Evolutionary conservation across 2,888 invertebrate species (phyloP).

Genomic region (Dryobota labecula): DNA sequence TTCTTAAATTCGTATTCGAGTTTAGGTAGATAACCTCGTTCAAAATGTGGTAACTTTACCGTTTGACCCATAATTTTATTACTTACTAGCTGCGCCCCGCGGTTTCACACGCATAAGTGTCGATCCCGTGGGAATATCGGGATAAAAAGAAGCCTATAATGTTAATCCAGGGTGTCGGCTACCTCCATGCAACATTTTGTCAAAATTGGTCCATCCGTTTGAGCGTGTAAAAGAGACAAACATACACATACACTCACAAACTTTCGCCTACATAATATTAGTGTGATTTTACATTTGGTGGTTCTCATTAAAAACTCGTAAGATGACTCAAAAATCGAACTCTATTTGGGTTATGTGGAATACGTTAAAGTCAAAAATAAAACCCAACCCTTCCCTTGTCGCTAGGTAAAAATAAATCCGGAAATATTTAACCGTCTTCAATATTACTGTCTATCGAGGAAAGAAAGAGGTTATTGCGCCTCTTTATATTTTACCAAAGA

Average conservation of each 20-base stretch:
- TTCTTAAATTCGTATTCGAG: no score
- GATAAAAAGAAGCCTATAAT: no score
- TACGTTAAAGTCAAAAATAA: not conserved
- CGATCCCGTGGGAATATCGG: no score
- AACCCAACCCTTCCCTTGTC: not conserved
- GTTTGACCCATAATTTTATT: not conserved
- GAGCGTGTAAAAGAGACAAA: no score
- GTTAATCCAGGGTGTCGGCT: no score
- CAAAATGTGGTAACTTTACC: not conserved
- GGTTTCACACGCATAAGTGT: no score
- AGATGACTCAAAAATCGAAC: not conserved
- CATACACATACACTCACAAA: no score
- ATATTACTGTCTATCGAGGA: not conserved
- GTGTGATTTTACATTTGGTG: not conserved
- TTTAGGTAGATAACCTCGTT: not conserved
- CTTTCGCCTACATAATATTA: no score
- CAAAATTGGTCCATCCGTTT: no score
- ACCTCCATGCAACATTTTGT: no score
- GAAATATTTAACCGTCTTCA: not conserved
- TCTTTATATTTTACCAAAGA: not conserved
- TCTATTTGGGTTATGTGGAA: not conserved
- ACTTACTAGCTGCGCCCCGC: no score
- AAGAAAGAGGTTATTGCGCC: not conserved
- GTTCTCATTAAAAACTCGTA: not conserved
- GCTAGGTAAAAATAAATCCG: constrained; percentile 5